A percentile compares a stretch with the other conserved stretches of the same genome.
phyloP scores from a whole-genome alignment of 2,888 invertebrate genomes.

The Chloroclystis v-ata region DNA sequence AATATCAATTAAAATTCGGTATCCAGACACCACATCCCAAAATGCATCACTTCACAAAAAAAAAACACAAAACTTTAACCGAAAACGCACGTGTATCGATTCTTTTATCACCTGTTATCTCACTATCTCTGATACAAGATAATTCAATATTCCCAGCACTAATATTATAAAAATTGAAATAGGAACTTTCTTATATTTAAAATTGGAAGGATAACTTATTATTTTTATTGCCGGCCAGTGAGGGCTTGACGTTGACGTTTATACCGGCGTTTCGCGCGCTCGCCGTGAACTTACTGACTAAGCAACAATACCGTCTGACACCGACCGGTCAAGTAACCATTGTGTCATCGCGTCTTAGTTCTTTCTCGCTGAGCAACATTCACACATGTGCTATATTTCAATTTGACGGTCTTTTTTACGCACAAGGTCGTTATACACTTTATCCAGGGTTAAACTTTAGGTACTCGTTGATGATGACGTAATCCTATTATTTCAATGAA shows the following conservation, averaged over 20 bases:
- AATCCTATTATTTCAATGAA: too few relatives aligned
- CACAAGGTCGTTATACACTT: background rate
- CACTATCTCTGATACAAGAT: conserved; percentile 26
- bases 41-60: conserved; percentile 60
- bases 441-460: background rate
- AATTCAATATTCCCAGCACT: conserved; percentile 10
- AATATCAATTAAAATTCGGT: conserved; percentile 57
- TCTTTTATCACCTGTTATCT: conserved; percentile 53
- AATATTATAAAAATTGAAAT: background rate
- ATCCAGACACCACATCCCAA: conserved; percentile 49
- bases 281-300: conserved; percentile 49
- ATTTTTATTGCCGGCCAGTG: conserved; percentile 43
- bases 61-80: conserved; percentile 34
- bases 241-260: conserved; percentile 41
- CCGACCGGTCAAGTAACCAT: conserved; percentile 59
- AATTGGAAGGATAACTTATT: conserved; percentile 24
- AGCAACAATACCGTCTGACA: background rate
- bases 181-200: conserved; percentile 13
- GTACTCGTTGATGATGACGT: too few relatives aligned
- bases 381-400: conserved; percentile 21
- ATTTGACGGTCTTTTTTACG: conserved; percentile 5
- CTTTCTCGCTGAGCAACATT: conserved; percentile 44
- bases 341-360: conserved; percentile 50
- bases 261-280: conserved; percentile 44
- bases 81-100: conserved; percentile 47